A percentile compares a stretch with the other conserved stretches of the same genome.
These are phyloP conservation scores for Acropora yongei DNA, from an alignment of 64 coral and sea anemone genomes.

Conservation along the genomic window DNA sequence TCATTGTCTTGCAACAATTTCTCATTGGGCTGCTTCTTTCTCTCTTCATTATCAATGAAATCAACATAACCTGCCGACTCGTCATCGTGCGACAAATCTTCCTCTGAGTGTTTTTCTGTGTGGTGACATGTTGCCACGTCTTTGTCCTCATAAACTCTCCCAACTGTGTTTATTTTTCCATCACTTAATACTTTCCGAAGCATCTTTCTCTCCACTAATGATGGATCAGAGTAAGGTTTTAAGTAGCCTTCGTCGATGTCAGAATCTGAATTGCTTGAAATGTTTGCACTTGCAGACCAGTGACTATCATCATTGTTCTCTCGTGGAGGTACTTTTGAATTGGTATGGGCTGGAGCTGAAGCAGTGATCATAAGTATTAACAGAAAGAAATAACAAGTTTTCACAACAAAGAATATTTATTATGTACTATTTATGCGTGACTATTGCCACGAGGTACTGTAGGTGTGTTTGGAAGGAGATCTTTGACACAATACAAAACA, in stretches of 20 bases:
- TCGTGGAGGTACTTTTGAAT: background rate
- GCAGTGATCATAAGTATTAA: background rate
- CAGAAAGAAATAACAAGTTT: background rate
- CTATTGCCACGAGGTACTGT: background rate
- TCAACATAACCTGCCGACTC: background rate
- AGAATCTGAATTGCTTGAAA: constrained; percentile 65
- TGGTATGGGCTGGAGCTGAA: constrained; percentile 19
- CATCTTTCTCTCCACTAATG: background rate
- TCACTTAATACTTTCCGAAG: constrained; percentile 63
- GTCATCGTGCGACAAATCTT: background rate
- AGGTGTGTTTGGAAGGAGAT: too few species aligned
- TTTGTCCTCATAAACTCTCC: background rate
- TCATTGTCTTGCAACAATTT: too few species aligned
- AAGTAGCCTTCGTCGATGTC: constrained; percentile 66
- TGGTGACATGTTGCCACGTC: background rate
- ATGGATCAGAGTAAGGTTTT: constrained; percentile 17
- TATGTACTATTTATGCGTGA: too few species aligned
- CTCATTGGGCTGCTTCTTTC: too few species aligned
- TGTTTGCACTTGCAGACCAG: constrained; percentile 72
- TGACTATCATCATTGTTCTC: background rate
- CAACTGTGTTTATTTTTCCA: constrained; percentile 49
- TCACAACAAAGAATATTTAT: too few species aligned
- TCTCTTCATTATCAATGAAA: too few species aligned
- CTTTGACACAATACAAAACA: too few species aligned
- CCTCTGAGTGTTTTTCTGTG: background rate